Conservation (phyloP, 1,140 invertebrate genomes). For the Trichonephila clavata region DNA sequence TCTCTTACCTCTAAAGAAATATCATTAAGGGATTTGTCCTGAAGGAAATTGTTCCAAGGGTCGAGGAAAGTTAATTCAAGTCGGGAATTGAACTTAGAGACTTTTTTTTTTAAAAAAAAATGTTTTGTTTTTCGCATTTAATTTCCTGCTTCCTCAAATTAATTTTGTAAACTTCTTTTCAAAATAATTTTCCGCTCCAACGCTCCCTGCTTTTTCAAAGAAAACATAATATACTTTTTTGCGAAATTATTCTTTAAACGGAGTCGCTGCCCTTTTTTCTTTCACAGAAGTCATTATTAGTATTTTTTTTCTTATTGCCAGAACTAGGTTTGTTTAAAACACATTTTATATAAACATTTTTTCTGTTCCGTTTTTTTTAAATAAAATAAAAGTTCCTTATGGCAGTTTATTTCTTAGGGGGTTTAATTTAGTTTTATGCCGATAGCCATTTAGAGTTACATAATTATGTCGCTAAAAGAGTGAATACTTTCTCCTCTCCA, state of each 20-base stretch:
- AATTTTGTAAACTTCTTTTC: slow-evolving; percentile 44
- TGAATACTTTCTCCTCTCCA: no score
- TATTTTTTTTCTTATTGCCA: not conserved
- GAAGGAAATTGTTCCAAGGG: slow-evolving; percentile 28
- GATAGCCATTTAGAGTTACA: no score
- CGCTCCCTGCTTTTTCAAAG: not conserved
- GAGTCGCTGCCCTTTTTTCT: not conserved
- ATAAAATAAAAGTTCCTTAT: not conserved
- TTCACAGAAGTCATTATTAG: slow-evolving; percentile 8
- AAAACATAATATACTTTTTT: slow-evolving; percentile 44
- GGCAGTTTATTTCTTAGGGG: not conserved
- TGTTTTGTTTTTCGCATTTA: slow-evolving; percentile 61
- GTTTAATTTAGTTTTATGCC: not conserved
- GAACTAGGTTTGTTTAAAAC: not conserved
- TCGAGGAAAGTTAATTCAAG: slow-evolving; percentile 48
- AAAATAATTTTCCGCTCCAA: slow-evolving; percentile 52
- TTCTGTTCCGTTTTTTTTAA: not conserved
- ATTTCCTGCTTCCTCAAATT: slow-evolving; percentile 44
- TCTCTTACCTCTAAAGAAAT: not conserved
- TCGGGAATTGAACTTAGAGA: slow-evolving; percentile 23
- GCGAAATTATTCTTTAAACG: not conserved
- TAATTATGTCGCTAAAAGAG: no score
- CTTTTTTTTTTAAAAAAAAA: not conserved
- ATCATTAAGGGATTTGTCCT: slow-evolving; percentile 43
- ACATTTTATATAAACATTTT: not conserved